These are phyloP conservation scores for Sturmia bella DNA, from an alignment of 2,888 invertebrate species.

Conservation along the genomic window DNA sequence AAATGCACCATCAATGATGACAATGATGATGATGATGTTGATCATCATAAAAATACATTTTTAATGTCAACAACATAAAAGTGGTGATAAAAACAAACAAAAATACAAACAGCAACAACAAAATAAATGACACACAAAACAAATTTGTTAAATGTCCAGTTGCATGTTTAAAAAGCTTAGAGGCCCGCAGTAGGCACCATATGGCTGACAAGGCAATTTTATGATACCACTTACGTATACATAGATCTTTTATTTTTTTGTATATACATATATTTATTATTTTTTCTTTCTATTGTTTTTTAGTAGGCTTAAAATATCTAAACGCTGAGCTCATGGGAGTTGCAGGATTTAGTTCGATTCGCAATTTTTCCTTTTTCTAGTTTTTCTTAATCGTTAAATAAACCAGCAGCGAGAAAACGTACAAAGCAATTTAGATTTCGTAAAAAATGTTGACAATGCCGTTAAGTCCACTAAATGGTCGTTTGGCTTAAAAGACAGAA, in stretches of 20 bases:
- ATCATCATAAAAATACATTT: slow-evolving; percentile 44
- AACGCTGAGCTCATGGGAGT: neutral
- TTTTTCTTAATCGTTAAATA: slow-evolving; percentile 12
- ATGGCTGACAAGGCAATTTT: slow-evolving; percentile 54
- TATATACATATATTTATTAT: neutral
- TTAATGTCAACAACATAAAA: slow-evolving; percentile 48
- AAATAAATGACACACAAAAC: slow-evolving; percentile 8
- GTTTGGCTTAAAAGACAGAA: neutral
- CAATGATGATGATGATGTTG: slow-evolving; percentile 28
- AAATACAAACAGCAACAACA: neutral
- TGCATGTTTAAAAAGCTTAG: slow-evolving; percentile 57
- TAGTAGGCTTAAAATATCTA: slow-evolving; percentile 28
- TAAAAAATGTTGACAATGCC: slow-evolving; percentile 28
- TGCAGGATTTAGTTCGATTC: neutral
- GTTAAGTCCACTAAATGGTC: slow-evolving; percentile 11
- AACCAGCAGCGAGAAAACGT: slow-evolving; percentile 35
- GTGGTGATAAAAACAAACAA: slow-evolving; percentile 1
- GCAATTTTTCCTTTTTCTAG: neutral
- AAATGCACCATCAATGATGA: slow-evolving; percentile 12
- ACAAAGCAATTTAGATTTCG: slow-evolving; percentile 23
- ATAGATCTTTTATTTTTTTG: slow-evolving; percentile 39
- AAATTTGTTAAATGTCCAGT: slow-evolving; percentile 43
- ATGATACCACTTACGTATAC: slow-evolving; percentile 25
- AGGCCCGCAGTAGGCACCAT: slow-evolving; percentile 57
- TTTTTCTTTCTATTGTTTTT: slow-evolving; percentile 8